Evolutionary conservation across 2,888 invertebrate genomes (phyloP).

Genomic region (Rotaria sp.): DNA sequence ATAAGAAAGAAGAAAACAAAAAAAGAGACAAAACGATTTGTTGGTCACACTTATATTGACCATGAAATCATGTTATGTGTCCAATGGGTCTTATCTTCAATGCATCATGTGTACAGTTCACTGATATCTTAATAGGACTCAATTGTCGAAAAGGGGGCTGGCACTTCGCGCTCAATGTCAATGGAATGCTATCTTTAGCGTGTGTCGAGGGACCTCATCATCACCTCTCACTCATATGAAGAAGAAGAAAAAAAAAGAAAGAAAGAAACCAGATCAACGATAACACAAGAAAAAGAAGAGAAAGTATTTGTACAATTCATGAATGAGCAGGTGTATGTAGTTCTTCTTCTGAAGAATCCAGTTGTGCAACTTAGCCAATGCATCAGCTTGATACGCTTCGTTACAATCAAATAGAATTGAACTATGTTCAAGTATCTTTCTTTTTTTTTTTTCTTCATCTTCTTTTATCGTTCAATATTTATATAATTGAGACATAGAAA

Average conservation of each 20-base stretch:
- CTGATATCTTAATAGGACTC: neutral
- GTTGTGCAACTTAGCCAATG: neutral
- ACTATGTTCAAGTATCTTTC: neutral
- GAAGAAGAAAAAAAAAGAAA: neutral
- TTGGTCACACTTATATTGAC: constrained; percentile 13
- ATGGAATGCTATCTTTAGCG: neutral
- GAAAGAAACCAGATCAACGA: neutral
- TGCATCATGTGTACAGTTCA: neutral
- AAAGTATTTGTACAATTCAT: neutral
- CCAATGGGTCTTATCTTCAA: neutral
- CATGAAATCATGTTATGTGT: neutral
- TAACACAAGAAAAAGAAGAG: neutral
- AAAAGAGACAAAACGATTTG: constrained; percentile 14
- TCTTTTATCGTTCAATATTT: neutral
- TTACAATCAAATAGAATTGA: neutral
- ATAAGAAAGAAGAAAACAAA: neutral
- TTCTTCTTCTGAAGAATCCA: neutral
- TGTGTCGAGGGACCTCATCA: constrained; percentile 7
- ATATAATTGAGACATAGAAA: neutral
- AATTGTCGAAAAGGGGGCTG: constrained; percentile 14
- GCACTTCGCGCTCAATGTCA: neutral
- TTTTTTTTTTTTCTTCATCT: neutral
- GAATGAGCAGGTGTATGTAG: neutral
- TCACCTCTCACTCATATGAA: neutral
- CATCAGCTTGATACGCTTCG: constrained; percentile 7